Conservation (phyloP, 2,113 vertebrate genomes). For the Brachyhypopomus occidentalis region DNA sequence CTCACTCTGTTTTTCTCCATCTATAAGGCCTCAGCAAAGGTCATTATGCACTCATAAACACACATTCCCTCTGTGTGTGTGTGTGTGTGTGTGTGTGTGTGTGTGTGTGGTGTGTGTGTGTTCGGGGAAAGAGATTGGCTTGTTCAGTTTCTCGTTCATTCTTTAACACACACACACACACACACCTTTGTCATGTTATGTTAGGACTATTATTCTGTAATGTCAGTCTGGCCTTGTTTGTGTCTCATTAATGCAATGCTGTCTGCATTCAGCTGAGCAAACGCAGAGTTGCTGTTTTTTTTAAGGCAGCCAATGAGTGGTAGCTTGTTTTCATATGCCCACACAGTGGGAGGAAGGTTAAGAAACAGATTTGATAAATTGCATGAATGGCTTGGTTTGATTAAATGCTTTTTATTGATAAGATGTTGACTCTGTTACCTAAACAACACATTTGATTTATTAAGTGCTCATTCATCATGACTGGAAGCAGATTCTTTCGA, state of each 20-base stretch:
- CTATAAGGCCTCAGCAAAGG: constrained; percentile 53
- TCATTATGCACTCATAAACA: constrained; percentile 56
- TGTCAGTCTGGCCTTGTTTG: constrained; percentile 46
- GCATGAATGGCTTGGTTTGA: constrained; percentile 37
- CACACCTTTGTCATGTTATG: constrained; percentile 43
- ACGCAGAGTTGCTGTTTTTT: constrained; percentile 30
- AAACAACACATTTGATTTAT: constrained; percentile 27
- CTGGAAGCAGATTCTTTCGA: constrained; percentile 9
- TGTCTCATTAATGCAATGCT: constrained; percentile 46
- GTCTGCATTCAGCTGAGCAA: constrained; percentile 32
- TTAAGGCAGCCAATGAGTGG: constrained; percentile 39
- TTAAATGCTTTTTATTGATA: constrained; percentile 38
- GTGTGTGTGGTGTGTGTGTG: background rate
- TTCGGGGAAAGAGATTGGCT: background rate
- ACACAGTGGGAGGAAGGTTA: constrained; percentile 28
- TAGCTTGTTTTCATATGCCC: constrained; percentile 40
- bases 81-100: constrained; percentile 3
- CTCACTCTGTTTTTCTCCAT: constrained; percentile 44
- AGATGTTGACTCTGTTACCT: constrained; percentile 26
- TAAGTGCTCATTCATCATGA: constrained; percentile 26
- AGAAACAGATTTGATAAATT: constrained; percentile 33
- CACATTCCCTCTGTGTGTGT: constrained; percentile 26
- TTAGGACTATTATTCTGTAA: constrained; percentile 47
- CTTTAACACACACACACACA: constrained; percentile 5
- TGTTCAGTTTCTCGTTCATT: background rate